Percentiles rank a stretch among this genome's conserved stretches.
phyloP scores from a whole-genome alignment of 2,113 vertebrate genomes.

The Plecotus auritus region DNA sequence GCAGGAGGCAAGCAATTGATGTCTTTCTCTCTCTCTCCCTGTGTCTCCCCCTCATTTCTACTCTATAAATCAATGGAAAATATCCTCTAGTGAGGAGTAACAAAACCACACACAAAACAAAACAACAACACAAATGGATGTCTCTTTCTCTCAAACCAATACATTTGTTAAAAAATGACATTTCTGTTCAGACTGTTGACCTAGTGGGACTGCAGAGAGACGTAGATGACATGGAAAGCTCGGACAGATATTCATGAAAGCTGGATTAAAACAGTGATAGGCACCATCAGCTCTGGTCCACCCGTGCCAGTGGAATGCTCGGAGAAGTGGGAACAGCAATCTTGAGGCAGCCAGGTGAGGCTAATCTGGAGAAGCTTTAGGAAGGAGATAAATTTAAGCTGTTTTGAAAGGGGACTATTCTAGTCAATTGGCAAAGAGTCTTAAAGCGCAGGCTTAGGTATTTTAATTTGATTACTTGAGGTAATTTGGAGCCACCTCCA shows the following conservation, averaged over 20 bases:
- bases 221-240: slow-evolving; percentile 45
- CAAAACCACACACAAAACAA: too few relatives aligned
- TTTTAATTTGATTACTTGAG: slow-evolving; percentile 70
- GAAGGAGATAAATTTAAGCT: slow-evolving; percentile 73
- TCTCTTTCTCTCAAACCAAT: too few relatives aligned
- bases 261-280: slow-evolving; percentile 57
- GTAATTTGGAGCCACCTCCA: slow-evolving; percentile 55
- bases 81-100: too few relatives aligned
- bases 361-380: slow-evolving; percentile 65
- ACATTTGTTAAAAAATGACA: background rate
- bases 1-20: too few relatives aligned
- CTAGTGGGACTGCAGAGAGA: slow-evolving; percentile 43
- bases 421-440: slow-evolving; percentile 66
- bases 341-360: slow-evolving; percentile 55
- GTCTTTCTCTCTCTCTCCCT: too few relatives aligned
- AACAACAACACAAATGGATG: too few relatives aligned
- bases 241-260: slow-evolving; percentile 28
- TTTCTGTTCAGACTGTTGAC: slow-evolving; percentile 53
- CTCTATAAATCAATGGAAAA: too few relatives aligned
- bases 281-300: slow-evolving; percentile 7
- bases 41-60: too few relatives aligned
- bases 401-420: slow-evolving; percentile 69
- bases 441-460: slow-evolving; percentile 63
- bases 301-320: background rate
- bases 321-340: background rate